phyloP scores from a whole-genome alignment of 2,113 vertebrate genomes.

The Smithornis capensis region DNA sequence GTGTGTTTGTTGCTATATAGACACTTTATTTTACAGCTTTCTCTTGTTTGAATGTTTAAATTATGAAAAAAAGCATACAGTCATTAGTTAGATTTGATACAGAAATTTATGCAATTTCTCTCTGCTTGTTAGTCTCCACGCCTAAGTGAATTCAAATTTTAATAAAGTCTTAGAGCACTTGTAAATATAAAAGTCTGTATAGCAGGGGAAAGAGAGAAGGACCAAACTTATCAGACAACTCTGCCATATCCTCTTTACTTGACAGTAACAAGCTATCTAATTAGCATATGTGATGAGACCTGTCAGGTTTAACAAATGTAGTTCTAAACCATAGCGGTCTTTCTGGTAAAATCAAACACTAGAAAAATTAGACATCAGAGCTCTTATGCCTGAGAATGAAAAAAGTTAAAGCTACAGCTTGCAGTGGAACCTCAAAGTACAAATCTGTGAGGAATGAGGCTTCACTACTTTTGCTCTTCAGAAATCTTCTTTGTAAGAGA shows the following conservation, averaged over 20 bases:
- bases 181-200: not conserved
- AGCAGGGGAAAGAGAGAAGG: not conserved
- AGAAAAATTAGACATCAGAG: not conserved
- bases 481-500: not conserved
- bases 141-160: not conserved
- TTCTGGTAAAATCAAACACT: not conserved
- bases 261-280: not conserved
- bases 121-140: not conserved
- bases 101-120: not conserved
- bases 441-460: not conserved
- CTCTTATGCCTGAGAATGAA: not conserved
- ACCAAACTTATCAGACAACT: not conserved
- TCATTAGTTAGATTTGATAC: not conserved
- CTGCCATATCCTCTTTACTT: not conserved
- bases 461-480: not conserved
- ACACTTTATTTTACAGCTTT: not conserved
- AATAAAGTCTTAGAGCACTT: not conserved
- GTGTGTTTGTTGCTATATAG: not conserved
- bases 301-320: not conserved
- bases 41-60: not conserved
- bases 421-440: not conserved
- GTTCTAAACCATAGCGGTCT: not conserved
- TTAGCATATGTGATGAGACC: not conserved
- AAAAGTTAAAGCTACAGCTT: not conserved
- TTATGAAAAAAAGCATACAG: not conserved